Base-by-base conservation (phyloP, 37 sponge, comb jelly and placozoan genomes). In the Crambe crambe region DNA sequence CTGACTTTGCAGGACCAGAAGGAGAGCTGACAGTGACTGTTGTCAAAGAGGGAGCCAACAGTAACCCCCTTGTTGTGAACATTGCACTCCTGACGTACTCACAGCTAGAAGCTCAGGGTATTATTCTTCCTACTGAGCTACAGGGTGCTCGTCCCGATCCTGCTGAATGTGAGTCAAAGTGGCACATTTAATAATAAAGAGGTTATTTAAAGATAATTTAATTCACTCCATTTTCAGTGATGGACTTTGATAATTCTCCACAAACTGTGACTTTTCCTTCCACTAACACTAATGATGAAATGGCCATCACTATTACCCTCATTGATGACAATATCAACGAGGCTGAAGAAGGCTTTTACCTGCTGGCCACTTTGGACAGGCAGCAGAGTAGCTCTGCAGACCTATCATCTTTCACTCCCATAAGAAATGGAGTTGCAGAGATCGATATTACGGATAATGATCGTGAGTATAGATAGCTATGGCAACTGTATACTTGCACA, bases 151-250 rank as follows among this genome's bases (percentile, higher is more conserved):
- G n/a, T 9, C 25, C 38, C 6, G 73, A 72, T 43, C 73, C 73
- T 23, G 73, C 73, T n/a, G 73, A 72, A 42, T 43, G 73, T 72
- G 27, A 72, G 73, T 43, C n/a, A n/a, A n/a, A n/a, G n/a, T n/a
- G n/a, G n/a, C n/a, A n/a, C n/a, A n/a, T 30, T 23, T 12, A 31
- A 35, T 62, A n/a, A n/a, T 62, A n/a, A 62, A 25, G 21, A 62
- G 17, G 17, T 8, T 54, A 10, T 18, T 20, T 18, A 54, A 20
- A 18, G 10, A 54, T 54, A 18, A 54, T n/a, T n/a, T n/a, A n/a
- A n/a, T n/a, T n/a, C n/a, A n/a, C n/a, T n/a, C n/a, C n/a, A n/a
- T n/a, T n/a, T n/a, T n/a, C n/a, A 61, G 63, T 21, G 25, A 8
- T 5, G 63, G 63, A 61, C 25, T 77, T 77, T 42, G 22, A 21